A percentile compares a stretch with the other conserved stretches of the same genome.
These are phyloP conservation scores for Caenorhabditis zanzibari DNA, from an alignment of 2,888 invertebrate genomes.

Conservation along the genomic window DNA sequence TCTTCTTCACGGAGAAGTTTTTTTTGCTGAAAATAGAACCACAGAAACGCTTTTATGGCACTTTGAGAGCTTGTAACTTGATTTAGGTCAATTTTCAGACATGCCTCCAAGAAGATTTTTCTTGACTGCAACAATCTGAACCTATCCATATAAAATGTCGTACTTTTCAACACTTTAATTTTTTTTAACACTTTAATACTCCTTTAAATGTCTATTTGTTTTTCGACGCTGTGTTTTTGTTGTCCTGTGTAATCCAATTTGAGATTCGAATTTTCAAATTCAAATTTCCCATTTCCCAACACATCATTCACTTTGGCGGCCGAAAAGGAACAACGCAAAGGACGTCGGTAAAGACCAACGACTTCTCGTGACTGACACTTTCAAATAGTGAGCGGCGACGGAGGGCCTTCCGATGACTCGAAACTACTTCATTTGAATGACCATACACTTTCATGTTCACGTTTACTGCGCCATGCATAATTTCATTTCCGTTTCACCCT, in stretches of 20 bases:
- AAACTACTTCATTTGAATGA: conserved; percentile 56
- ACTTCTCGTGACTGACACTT: conserved; percentile 54
- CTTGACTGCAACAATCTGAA: too few relatives aligned
- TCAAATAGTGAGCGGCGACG: conserved; percentile 31
- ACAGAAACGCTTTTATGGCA: too few relatives aligned
- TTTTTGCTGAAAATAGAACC: too few relatives aligned
- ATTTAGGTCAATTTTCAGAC: too few relatives aligned
- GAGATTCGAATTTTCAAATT: conserved; percentile 3
- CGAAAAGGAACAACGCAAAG: conserved; percentile 4
- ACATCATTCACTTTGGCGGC: conserved; percentile 21
- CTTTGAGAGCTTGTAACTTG: too few relatives aligned
- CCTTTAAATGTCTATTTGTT: too few relatives aligned
- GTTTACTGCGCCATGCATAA: conserved; percentile 61
- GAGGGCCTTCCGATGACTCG: conserved; percentile 9
- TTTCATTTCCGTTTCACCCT: conserved; percentile 62
- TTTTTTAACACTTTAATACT: too few relatives aligned
- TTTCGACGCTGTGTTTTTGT: background rate
- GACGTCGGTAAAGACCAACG: background rate
- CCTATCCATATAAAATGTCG: too few relatives aligned
- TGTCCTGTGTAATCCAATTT: conserved; percentile 22
- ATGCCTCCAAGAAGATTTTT: too few relatives aligned
- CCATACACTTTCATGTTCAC: conserved; percentile 50
- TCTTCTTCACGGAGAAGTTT: too few relatives aligned
- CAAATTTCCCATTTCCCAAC: conserved; percentile 16
- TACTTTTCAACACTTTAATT: too few relatives aligned